These are phyloP conservation scores for Epinephelus coioides DNA, from an alignment of 2,797 vertebrate genomes.

Conservation along the genomic window DNA sequence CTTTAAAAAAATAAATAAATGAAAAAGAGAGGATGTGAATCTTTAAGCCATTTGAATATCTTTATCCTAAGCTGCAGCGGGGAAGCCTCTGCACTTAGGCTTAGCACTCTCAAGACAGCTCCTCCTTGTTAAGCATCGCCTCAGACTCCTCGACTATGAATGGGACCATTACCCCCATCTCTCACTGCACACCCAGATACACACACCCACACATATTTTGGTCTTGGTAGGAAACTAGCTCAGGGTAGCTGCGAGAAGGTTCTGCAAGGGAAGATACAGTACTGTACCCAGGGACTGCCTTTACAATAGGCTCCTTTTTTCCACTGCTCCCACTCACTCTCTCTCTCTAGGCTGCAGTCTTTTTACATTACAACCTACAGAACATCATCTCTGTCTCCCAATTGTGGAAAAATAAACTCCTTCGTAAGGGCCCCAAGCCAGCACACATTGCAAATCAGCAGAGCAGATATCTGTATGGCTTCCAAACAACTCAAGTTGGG, in stretches of 20 bases:
- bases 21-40: conserved; percentile 54
- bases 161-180: conserved; percentile 79
- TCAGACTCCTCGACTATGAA: conserved; percentile 76
- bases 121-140: conserved; percentile 79
- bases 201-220: conserved; percentile 54
- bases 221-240: conserved; percentile 57
- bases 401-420: conserved; percentile 47
- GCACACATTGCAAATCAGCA: conserved; percentile 26
- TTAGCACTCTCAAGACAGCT: conserved; percentile 80
- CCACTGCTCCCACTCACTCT: conserved; percentile 50
- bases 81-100: conserved; percentile 79
- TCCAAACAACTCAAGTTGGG: conserved; percentile 52
- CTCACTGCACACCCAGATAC: conserved; percentile 65
- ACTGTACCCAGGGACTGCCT: conserved; percentile 44
- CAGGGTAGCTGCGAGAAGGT: conserved; percentile 45
- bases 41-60: conserved; percentile 76
- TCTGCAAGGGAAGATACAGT: conserved; percentile 45
- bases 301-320: conserved; percentile 47
- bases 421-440: conserved; percentile 54
- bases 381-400: conserved; percentile 50
- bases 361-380: conserved; percentile 56
- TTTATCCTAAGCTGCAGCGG: conserved; percentile 74
- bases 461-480: conserved; percentile 29
- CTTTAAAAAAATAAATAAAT: conserved; percentile 4
- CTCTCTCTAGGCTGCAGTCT: conserved; percentile 43